Evolutionary conservation across 1,140 invertebrate species (phyloP).

Genomic region (Drosophila parvula): DNA sequence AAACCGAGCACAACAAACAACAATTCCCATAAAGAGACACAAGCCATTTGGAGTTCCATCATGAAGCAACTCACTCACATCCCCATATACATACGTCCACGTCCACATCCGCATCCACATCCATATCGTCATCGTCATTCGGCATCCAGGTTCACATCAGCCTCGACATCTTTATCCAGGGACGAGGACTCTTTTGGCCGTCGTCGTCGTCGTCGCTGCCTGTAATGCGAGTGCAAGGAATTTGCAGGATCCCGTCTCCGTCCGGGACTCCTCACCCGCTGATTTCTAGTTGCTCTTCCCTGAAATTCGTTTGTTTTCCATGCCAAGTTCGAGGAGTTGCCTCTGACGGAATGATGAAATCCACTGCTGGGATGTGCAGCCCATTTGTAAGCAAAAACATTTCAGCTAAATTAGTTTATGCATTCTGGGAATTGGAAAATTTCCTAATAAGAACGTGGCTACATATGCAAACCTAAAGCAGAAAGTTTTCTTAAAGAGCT

Average conservation of each 20-base stretch:
- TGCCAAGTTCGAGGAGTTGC: slow-evolving; percentile 57
- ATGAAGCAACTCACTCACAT: slow-evolving; percentile 53
- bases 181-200: slow-evolving; percentile 62
- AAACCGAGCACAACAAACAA: slow-evolving; percentile 75
- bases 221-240: slow-evolving; percentile 72
- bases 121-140: slow-evolving; percentile 18
- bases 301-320: slow-evolving; percentile 62
- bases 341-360: slow-evolving; percentile 70
- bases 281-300: slow-evolving; percentile 38
- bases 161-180: slow-evolving; percentile 24
- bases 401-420: slow-evolving; percentile 80
- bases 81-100: slow-evolving; percentile 18
- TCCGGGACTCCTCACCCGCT: slow-evolving; percentile 25
- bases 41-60: slow-evolving; percentile 80
- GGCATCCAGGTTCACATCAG: slow-evolving; percentile 2
- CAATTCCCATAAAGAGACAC: slow-evolving; percentile 81
- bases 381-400: slow-evolving; percentile 82
- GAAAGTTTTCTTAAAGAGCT: slow-evolving; percentile 28
- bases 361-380: slow-evolving; percentile 43
- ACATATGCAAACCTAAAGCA: slow-evolving; percentile 9
- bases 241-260: slow-evolving; percentile 20
- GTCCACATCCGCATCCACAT: slow-evolving; percentile 24
- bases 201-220: slow-evolving; percentile 40
- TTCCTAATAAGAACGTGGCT: slow-evolving; percentile 60
- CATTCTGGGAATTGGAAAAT: slow-evolving; percentile 73